phyloP scores from a whole-genome alignment of 2,113 vertebrate genomes.

The Peromyscus californicus region DNA sequence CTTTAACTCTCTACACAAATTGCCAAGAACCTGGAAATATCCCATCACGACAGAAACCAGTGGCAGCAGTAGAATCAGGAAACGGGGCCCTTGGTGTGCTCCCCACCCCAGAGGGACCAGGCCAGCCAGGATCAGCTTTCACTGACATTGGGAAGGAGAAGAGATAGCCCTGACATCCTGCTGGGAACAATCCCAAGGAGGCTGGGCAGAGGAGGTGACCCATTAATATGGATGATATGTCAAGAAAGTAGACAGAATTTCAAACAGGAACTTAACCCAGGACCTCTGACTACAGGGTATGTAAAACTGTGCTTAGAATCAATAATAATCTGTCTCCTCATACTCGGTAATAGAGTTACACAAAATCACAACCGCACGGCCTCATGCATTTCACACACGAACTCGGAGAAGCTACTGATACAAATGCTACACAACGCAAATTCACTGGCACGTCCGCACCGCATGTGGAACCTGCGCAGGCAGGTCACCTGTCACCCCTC shows the following conservation, averaged over 20 bases:
- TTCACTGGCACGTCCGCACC: neutral
- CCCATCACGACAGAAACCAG: neutral
- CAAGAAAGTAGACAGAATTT: constrained; percentile 75
- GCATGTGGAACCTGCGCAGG: neutral
- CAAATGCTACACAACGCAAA: neutral
- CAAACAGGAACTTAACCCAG: constrained; percentile 71
- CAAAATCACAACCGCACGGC: neutral
- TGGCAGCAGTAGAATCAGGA: neutral
- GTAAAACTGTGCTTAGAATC: constrained; percentile 66
- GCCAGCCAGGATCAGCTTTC: constrained; percentile 5
- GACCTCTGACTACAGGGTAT: constrained; percentile 62
- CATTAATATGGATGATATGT: constrained; percentile 74
- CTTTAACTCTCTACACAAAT: neutral
- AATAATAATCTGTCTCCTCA: constrained; percentile 50
- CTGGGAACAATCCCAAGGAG: constrained; percentile 26
- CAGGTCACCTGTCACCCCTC: neutral
- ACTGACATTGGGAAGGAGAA: neutral
- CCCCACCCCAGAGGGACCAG: neutral
- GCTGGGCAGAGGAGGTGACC: neutral
- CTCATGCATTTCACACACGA: neutral
- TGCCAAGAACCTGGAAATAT: neutral
- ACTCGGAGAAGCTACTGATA: constrained; percentile 26
- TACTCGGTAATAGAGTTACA: constrained; percentile 12
- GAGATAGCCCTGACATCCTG: neutral
- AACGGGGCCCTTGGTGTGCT: neutral